Percentiles rank a stretch among this genome's conserved stretches.
Evolutionary conservation across 2,797 vertebrate species (phyloP).

Genomic region (Esox masquinongy): DNA sequence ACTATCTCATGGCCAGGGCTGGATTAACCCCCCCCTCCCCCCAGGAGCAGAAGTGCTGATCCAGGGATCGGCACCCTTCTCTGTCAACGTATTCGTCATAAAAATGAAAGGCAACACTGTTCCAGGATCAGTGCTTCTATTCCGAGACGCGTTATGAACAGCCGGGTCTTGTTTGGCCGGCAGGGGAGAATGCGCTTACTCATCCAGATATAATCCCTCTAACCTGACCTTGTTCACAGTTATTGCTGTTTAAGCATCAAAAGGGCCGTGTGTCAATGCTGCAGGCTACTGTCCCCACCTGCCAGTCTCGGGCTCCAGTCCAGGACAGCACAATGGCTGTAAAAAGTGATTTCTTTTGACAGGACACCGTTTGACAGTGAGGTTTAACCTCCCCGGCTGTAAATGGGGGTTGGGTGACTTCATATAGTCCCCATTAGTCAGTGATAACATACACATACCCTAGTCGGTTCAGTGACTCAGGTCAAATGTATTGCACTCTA

Average conservation of each 20-base stretch:
- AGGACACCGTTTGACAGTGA: no score
- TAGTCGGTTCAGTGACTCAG: neutral
- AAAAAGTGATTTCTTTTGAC: neutral
- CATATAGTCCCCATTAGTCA: neutral
- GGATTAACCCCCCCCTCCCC: constrained; percentile 56
- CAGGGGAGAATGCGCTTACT: neutral
- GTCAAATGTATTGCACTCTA: no score
- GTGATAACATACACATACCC: neutral
- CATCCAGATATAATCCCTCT: neutral
- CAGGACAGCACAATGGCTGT: neutral
- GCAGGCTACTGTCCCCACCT: neutral
- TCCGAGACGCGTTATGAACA: neutral
- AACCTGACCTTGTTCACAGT: neutral
- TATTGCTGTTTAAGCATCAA: neutral
- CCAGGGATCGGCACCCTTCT: neutral
- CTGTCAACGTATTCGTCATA: neutral
- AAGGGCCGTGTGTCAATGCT: neutral
- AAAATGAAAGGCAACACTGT: neutral
- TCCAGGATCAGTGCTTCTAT: neutral
- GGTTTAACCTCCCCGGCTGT: neutral
- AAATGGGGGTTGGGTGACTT: neutral
- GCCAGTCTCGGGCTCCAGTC: neutral
- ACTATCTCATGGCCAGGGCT: constrained; percentile 48
- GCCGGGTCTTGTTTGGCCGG: neutral
- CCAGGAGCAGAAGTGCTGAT: constrained; percentile 3